phyloP scores from a whole-genome alignment of 2,113 vertebrate genomes.

The Hemiscyllium ocellatum region DNA sequence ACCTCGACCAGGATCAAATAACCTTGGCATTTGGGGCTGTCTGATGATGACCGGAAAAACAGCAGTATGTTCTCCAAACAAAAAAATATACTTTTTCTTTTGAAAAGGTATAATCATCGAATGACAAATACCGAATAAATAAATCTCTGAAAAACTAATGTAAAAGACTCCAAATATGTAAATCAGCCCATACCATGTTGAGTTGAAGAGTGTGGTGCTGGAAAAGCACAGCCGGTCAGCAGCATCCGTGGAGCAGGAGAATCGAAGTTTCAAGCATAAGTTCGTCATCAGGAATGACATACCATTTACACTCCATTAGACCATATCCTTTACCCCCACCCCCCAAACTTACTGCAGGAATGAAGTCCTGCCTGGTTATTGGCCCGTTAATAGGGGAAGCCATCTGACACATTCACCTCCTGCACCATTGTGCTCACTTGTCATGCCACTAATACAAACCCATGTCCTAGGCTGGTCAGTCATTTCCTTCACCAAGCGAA shows the following conservation, averaged over 20 bases:
- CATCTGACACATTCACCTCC: neutral
- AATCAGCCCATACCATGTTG: neutral
- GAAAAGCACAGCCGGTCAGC: no score
- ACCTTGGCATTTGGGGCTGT: slow-evolving; percentile 49
- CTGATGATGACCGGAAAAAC: slow-evolving; percentile 55
- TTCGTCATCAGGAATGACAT: no score
- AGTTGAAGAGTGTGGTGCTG: no score
- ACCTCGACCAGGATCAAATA: slow-evolving; percentile 53
- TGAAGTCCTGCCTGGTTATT: neutral
- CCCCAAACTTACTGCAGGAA: neutral
- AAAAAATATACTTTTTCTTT: slow-evolving; percentile 1
- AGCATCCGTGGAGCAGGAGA: no score
- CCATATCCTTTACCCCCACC: no score
- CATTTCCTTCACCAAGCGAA: neutral
- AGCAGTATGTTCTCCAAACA: slow-evolving; percentile 46
- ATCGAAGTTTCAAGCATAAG: no score
- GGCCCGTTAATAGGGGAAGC: neutral
- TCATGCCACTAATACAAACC: neutral
- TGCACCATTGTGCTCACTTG: neutral
- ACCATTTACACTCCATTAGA: no score
- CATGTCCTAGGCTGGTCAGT: neutral
- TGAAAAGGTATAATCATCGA: neutral
- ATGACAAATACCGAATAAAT: neutral
- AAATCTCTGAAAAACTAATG: neutral
- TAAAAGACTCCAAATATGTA: neutral